Evolutionary conservation across 2,888 invertebrate species (phyloP).

Genomic region (Asteroscopus sphinx): DNA sequence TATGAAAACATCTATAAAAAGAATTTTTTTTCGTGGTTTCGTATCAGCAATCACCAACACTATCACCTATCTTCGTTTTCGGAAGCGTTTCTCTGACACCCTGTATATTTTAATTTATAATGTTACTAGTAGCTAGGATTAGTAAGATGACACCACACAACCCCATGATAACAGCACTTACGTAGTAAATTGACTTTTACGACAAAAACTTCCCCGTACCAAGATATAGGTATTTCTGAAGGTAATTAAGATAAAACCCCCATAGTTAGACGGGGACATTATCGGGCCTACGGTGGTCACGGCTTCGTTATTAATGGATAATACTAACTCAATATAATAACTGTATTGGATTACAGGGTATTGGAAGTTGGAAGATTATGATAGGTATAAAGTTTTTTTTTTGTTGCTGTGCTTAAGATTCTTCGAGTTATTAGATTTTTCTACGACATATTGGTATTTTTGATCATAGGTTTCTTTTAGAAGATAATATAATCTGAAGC

Average conservation of each 20-base stretch:
- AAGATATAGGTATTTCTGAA: constrained; percentile 45
- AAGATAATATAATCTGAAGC: no score
- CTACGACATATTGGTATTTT: background rate
- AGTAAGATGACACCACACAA: background rate
- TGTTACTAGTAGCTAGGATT: no score
- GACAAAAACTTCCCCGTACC: constrained; percentile 20
- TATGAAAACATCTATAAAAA: no score
- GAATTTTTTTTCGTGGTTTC: no score
- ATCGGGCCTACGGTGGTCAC: constrained; percentile 55
- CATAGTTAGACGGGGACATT: constrained; percentile 68
- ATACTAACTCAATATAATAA: constrained; percentile 53
- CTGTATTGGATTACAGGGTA: constrained; percentile 51
- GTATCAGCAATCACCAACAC: no score
- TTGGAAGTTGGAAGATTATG: constrained; percentile 44
- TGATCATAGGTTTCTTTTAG: no score
- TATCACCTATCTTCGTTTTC: no score
- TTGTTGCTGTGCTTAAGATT: background rate
- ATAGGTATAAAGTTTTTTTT: constrained; percentile 18
- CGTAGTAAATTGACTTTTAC: constrained; percentile 10
- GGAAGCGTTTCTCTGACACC: no score
- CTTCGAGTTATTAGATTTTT: constrained; percentile 7
- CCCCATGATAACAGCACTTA: constrained; percentile 13
- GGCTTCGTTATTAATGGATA: constrained; percentile 73
- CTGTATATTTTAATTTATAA: no score
- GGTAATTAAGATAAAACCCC: constrained; percentile 81